Evolutionary conservation across 2,797 vertebrate species (phyloP).

Genomic region (Mallotus villosus): DNA sequence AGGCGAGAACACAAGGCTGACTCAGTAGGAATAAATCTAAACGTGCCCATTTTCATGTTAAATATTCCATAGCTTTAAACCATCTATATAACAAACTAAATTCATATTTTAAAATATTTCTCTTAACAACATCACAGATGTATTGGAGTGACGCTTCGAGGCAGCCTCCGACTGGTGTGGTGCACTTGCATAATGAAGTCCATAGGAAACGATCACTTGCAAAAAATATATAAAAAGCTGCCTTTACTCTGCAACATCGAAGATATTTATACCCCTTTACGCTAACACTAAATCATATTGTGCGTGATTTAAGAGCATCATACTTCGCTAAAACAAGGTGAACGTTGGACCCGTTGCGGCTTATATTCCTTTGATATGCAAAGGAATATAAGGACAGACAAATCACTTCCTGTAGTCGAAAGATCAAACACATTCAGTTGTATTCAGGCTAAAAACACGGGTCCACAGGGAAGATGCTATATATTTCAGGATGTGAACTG

Average conservation of each 20-base stretch:
- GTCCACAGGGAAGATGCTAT: neutral
- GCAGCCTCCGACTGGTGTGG: conserved; percentile 15
- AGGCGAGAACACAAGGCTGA: neutral
- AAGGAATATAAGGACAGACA: conserved; percentile 14
- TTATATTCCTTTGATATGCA: conserved; percentile 20
- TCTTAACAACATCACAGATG: conserved; percentile 24
- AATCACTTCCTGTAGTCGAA: conserved; percentile 7
- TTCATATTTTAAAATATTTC: conserved; percentile 14
- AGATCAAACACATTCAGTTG: neutral
- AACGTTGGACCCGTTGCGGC: conserved; percentile 36
- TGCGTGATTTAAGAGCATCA: conserved; percentile 56
- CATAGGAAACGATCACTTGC: conserved; percentile 21
- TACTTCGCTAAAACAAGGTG: conserved; percentile 41
- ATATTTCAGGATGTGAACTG: neutral
- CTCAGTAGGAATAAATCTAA: neutral
- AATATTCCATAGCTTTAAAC: neutral
- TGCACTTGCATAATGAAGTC: conserved; percentile 25
- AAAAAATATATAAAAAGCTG: conserved; percentile 43
- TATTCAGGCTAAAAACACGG: neutral
- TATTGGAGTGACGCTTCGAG: conserved; percentile 14
- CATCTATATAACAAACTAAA: conserved; percentile 23
- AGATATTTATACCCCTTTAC: conserved; percentile 20
- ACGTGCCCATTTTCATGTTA: neutral
- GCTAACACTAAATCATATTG: conserved; percentile 39
- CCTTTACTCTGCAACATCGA: conserved; percentile 36